phyloP scores from a whole-genome alignment of 2,113 vertebrate genomes.

The Pelodiscus sinensis region DNA sequence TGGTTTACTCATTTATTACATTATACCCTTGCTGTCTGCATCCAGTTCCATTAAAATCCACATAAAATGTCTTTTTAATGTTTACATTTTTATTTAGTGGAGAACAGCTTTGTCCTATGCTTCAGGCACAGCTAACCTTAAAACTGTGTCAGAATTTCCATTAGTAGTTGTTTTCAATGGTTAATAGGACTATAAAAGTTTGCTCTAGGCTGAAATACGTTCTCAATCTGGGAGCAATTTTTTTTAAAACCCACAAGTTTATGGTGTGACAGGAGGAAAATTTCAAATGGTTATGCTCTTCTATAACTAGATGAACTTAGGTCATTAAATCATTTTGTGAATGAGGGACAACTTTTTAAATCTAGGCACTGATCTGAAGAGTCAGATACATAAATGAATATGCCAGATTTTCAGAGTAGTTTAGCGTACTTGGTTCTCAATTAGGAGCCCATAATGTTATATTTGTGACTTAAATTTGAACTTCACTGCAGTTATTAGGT shows the following conservation, averaged over 20 bases:
- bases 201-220: background rate
- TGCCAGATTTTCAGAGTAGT: background rate
- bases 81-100: conserved; percentile 42
- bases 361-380: background rate
- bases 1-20: background rate
- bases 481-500: background rate
- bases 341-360: background rate
- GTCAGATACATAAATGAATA: background rate
- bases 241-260: no score
- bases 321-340: background rate
- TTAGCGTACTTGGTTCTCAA: background rate
- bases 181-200: conserved; percentile 1
- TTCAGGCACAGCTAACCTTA: conserved; percentile 34
- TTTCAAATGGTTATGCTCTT: background rate
- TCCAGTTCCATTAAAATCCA: background rate
- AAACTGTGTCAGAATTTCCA: conserved; percentile 53
- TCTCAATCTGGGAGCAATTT: background rate
- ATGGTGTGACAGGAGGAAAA: background rate
- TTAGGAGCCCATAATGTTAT: background rate
- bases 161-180: conserved; percentile 1
- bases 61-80: background rate
- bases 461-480: background rate
- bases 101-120: conserved; percentile 31
- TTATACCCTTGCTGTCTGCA: background rate
- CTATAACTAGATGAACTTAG: background rate